Evolutionary conservation across 2,113 vertebrate genomes (phyloP), one percentile per base, ranked within the genome.

Genomic region (Notarius quadriscutis): DNA sequence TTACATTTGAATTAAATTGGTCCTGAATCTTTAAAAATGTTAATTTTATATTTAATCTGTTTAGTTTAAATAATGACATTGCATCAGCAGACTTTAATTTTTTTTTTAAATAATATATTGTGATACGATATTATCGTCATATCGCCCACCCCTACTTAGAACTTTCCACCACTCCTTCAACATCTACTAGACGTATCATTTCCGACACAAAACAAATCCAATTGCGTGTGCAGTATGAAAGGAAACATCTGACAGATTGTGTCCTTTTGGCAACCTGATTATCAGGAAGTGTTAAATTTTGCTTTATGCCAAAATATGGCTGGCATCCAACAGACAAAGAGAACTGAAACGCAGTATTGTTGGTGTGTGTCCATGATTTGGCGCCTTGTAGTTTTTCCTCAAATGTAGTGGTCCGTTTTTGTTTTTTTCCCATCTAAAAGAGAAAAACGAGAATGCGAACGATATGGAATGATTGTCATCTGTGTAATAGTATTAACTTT

Each of bases 281-380:
- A 83, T 88, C 41, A 83, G 88, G 84, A 91, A 78, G 92, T 92
- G 91, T 93, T 93, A 88, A 90, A 41, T 62, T 81, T 92, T 92
- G 90, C 91, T 94, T 94, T 83, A 91, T 34, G 89, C 93, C 93
- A 92, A 94, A 93, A 92, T 91, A 53, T 84, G 85, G 89, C 87
- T 86, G 89, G 92, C 91, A 92, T 94, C 91, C 41, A 50, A 51
- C 41, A 51, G 82, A 67, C 62, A 18, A 86, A 9, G 14, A 55
- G 53, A 51, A 55, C 48, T 25, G 10, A 30, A 67, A 53, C 78
- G 25, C 27, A 65, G 71, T 87, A 84, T 60, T 63, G 80, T 75
- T 27, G 17, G 60, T 78, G 79, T 53, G 27, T 86, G 84, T 87
- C 81, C 89, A 90, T 84, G 58, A 84, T 75, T 60, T 81, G 75